Percentiles rank a stretch among this genome's conserved stretches.
These are phyloP conservation scores for Bos javanicus DNA, from an alignment of 2,113 vertebrate genomes.

Conservation along the genomic window DNA sequence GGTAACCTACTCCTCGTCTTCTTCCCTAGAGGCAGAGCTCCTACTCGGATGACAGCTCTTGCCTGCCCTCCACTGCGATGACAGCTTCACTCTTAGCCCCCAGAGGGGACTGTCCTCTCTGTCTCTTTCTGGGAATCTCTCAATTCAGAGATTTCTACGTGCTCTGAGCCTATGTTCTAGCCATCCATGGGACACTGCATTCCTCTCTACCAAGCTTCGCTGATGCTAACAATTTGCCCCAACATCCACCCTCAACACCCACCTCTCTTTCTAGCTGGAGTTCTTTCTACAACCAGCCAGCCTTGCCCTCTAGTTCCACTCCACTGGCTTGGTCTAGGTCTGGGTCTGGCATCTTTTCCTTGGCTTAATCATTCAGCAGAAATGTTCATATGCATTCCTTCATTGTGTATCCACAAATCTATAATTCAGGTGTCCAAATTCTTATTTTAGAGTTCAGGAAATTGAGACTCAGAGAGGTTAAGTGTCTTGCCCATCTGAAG, in stretches of 20 bases:
- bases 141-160: not conserved
- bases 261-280: not conserved
- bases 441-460: not conserved
- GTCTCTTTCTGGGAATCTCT: not conserved
- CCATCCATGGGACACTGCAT: not conserved
- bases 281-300: not conserved
- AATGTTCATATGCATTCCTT: not conserved
- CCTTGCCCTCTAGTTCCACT: not conserved
- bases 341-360: not conserved
- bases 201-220: not conserved
- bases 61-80: not conserved
- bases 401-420: not conserved
- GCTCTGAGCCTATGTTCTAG: not conserved
- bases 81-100: not conserved
- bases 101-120: not conserved
- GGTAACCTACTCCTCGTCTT: too few species aligned
- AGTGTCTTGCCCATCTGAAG: not conserved
- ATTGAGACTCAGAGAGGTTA: not conserved
- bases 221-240: not conserved
- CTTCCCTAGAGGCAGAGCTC: not conserved
- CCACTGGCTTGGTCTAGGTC: not conserved
- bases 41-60: not conserved
- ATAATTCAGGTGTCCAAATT: not conserved
- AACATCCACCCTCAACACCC: not conserved
- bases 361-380: not conserved